Percentiles rank a stretch among this genome's conserved stretches.
phyloP scores from a whole-genome alignment of 2,888 invertebrate genomes.

The Lutraria lutraria region DNA sequence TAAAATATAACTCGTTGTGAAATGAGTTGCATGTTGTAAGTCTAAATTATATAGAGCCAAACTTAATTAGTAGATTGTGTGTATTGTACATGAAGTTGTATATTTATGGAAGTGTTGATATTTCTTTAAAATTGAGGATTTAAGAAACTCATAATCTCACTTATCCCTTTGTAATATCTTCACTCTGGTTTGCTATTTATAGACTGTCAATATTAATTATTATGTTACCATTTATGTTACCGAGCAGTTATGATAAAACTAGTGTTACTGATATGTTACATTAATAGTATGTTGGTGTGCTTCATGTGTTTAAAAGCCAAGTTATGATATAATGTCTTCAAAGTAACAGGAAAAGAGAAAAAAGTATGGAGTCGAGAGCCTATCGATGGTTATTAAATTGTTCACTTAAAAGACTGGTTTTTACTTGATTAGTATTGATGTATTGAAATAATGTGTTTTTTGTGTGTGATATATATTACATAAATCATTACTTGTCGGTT shows the following conservation, averaged over 20 bases:
- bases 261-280: too few relatives aligned
- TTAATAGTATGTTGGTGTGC: too few relatives aligned
- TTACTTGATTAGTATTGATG: neutral
- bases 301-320: too few relatives aligned
- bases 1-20: neutral
- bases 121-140: neutral
- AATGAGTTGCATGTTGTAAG: neutral
- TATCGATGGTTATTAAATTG: too few relatives aligned
- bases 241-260: too few relatives aligned
- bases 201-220: too few relatives aligned
- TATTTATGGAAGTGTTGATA: neutral
- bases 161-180: neutral
- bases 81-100: neutral
- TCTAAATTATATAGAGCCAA: neutral
- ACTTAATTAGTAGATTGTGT: neutral
- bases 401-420: too few relatives aligned
- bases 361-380: too few relatives aligned
- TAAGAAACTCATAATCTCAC: neutral
- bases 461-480: neutral
- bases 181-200: neutral
- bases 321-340: too few relatives aligned
- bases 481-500: neutral
- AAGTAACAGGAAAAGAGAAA: too few relatives aligned
- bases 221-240: too few relatives aligned
- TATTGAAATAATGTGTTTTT: neutral